Evolutionary conservation across 2,797 vertebrate genomes (phyloP), one percentile per base, ranked within the genome.

Genomic region (Lycodopsis pacificus): DNA sequence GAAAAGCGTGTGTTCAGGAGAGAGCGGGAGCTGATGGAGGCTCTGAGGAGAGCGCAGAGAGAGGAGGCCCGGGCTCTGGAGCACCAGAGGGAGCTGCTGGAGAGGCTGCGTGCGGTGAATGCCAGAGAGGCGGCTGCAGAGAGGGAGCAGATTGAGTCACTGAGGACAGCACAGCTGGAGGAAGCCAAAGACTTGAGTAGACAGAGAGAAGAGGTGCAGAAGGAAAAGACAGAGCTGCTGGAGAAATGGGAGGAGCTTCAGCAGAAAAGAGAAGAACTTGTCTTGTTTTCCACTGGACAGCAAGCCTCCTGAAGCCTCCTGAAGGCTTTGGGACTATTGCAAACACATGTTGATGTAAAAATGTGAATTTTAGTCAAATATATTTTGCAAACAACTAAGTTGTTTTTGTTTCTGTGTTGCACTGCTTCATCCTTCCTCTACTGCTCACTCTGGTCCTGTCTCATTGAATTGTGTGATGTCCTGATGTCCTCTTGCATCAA

Each of bases 51-150:
- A 34, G 87, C 89, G 0, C 95, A 95, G 86, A 93, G 82, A 81
- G 92, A 95, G 83, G 94, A 95, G 75, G 92, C 90, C 3, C 84
- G 76, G 11, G 92, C 94, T 36, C 86, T 95, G 89, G 89, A 94
- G 76, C 88, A 92, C 57, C 95, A 95, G 89, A 89, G 91, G 74
- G 91, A 94, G 77, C 89, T 95, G 38, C 83, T 95, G 0, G 91
- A 95, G 76, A 89, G 85, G 81, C 77, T 93, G 70, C 83, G 82
- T 15, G 68, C 78, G 7, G 84, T 69, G 4, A 82, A 92, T 76
- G 87, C 89, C 79, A 87, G 90, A 76, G 93, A 94, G 74, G 82
- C 89, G 1, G 87, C 94, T 48, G 88, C 87, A 38, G 95, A 95
- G 65, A 85, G 79, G 57, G 75, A 92, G 73, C 75, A 79, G 10